Base-by-base conservation (phyloP, 2,888 invertebrate species). In the Ectemnius cavifrons region DNA sequence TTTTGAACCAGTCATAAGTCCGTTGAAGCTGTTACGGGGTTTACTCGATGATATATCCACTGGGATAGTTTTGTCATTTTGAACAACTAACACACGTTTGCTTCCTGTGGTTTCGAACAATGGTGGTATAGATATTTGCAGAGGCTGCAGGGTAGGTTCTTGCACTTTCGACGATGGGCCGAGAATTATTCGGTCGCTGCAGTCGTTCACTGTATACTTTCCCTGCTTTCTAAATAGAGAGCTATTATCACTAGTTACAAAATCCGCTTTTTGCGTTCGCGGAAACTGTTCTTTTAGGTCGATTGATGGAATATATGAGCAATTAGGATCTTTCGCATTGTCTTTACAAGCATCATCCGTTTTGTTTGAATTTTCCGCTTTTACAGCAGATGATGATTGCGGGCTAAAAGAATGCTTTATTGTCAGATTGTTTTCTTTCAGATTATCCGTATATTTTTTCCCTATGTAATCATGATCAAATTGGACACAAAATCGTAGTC, bases 61-160 rank as follows among this genome's bases (percentile, higher is more conserved):
- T 3, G 87, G 73, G 18, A 86, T 80, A 0, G 85, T 75, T 79
- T 88, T 85, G 20, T 85, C 86, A 18, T 89, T 85, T 14, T 86
- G 84, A 8, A 88, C 58, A 18, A 89, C 69, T 11, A 89, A 67
- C 2, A 89, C 75, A 52, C 84, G 85, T 20, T 87, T 89, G 8
- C 75, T 79, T 28, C 61, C 77, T 4, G 75, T 60, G 1, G 82
- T 61, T 27, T 86, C 83, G 23, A 88, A 87, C 4, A 80, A 72
- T 5, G 84, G 68, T 0, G 89, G 88, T 70, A 89, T 89, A 0
- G 84, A 74, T 14, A 89, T 89, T 66, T 84, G 77, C 6, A 89
- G 71, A 8, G 88, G 89, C 49, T 84, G 77, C 65, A 88, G 75
- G 46, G 79, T 82, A 0, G 84, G 66, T 23, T 52, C 52, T 13